phyloP scores from a whole-genome alignment of 2,113 vertebrate genomes.

The Hylia prasina region DNA sequence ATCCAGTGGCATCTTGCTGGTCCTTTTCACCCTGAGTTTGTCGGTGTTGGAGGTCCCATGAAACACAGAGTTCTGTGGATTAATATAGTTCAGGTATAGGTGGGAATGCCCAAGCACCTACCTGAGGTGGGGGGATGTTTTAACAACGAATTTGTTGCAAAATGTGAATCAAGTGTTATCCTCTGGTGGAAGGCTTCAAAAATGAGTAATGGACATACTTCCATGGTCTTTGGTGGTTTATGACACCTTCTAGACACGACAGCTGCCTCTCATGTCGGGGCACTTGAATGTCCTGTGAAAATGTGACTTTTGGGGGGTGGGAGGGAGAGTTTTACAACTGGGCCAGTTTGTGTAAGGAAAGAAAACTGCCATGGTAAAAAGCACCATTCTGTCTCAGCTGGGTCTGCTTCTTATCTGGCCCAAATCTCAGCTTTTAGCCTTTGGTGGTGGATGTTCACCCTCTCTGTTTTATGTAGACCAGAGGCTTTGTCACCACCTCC shows the following conservation, averaged over 20 bases:
- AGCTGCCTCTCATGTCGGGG: not conserved
- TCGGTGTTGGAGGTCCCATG: not conserved
- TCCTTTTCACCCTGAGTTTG: not conserved
- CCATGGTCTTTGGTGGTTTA: not conserved
- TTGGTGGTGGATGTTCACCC: not conserved
- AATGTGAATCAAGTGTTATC: not conserved
- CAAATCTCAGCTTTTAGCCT: not conserved
- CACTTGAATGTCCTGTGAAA: not conserved
- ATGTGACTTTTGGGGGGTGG: not conserved
- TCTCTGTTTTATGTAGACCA: not conserved
- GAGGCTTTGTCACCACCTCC: not conserved
- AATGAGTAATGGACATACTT: accelerated
- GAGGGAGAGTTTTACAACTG: not conserved
- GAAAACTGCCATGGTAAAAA: not conserved
- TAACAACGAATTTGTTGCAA: not conserved
- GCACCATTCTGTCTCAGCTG: not conserved
- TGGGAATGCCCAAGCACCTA: not conserved
- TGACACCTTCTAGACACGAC: not conserved
- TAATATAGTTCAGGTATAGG: not conserved
- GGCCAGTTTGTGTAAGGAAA: not conserved
- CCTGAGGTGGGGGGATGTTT: not conserved
- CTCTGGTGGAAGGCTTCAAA: not conserved
- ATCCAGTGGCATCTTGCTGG: accelerated
- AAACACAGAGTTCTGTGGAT: not conserved
- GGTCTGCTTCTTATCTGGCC: not conserved